These are phyloP conservation scores for Pachydiplax longipennis DNA, from an alignment of 2,888 invertebrate genomes.

Conservation along the genomic window DNA sequence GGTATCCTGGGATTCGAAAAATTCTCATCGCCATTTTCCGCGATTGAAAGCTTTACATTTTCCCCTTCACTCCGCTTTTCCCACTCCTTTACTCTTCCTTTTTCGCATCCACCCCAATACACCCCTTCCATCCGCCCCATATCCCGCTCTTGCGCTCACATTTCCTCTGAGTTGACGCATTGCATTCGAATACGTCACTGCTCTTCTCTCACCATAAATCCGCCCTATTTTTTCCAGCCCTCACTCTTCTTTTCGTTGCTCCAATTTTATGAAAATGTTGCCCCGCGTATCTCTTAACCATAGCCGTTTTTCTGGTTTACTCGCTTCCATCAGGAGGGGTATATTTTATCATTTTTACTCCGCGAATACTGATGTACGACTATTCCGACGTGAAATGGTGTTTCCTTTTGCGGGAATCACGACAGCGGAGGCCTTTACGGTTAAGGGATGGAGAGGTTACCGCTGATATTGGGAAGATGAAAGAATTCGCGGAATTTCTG, in stretches of 20 bases:
- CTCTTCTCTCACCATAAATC: not conserved
- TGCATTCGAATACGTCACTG: not conserved
- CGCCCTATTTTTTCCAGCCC: not conserved
- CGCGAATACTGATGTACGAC: too few relatives aligned
- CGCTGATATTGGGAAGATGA: too few relatives aligned
- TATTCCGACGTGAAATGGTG: too few relatives aligned
- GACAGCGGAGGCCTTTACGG: too few relatives aligned
- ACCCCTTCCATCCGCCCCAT: not conserved
- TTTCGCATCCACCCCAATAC: not conserved
- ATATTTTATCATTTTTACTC: too few relatives aligned
- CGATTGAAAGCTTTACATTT: not conserved
- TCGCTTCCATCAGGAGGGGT: not conserved
- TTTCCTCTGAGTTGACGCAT: not conserved
- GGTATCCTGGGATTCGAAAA: too few relatives aligned
- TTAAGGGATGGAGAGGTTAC: too few relatives aligned
- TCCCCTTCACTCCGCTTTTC: not conserved
- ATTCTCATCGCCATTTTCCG: too few relatives aligned
- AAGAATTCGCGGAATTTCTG: too few relatives aligned
- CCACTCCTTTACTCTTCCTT: not conserved
- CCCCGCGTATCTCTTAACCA: not conserved
- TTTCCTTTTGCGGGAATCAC: too few relatives aligned
- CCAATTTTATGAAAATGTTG: not conserved
- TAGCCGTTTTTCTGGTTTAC: not conserved
- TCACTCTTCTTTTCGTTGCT: not conserved
- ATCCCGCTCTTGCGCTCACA: not conserved